Evolutionary conservation across 92 coral and sea anemone genomes (phyloP), one percentile per base, ranked within the genome.

Genomic region (Parazoanthus swiftii): DNA sequence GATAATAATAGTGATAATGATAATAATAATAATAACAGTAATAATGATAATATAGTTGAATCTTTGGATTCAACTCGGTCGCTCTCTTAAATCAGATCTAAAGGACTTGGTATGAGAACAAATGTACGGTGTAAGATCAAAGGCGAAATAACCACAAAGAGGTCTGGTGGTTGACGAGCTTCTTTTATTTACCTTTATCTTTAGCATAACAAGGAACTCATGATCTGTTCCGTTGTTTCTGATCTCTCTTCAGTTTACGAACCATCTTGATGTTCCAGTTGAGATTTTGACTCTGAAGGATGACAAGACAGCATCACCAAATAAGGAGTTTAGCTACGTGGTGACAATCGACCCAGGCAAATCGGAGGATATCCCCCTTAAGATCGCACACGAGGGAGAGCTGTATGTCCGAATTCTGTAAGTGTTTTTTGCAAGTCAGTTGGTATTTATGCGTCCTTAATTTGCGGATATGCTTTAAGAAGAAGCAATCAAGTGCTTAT

Each of bases 381-480:
- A 90, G 54, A 63, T 80, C 26, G 97, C 98, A 15, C 93, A 93
- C 86, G 90, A 94, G 29, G 89, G 89, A 54, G 93, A 93, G 44
- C 91, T 97, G 43, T 97, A 90, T 74, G 76, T 97, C 11, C 90
- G 89, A 86, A 95, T 95, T 15, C 86, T 89, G 99, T 97, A 91
- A 88, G 83, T 33, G 33, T 59, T 8, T 20, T 42, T 50, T 63
- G 18, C 50, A 21, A 38, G 8, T 66, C 6, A 20, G 36, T 6
- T 20, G 33, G 13, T n/a, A 4, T 63, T 35, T 81, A 50, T 25
- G 35, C 33, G 38, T 23, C 68, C 23, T 44, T 76, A 5, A 37
- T 38, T 25, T 74, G 21, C 21, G 44, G 21, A 18, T 2, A 26
- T 13, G 15, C 23, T 14, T 26, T 8, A 26, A 29, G 35, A 25